Conservation (phyloP, 2,797 vertebrate genomes). For the Amblyopsis hoosieri region DNA sequence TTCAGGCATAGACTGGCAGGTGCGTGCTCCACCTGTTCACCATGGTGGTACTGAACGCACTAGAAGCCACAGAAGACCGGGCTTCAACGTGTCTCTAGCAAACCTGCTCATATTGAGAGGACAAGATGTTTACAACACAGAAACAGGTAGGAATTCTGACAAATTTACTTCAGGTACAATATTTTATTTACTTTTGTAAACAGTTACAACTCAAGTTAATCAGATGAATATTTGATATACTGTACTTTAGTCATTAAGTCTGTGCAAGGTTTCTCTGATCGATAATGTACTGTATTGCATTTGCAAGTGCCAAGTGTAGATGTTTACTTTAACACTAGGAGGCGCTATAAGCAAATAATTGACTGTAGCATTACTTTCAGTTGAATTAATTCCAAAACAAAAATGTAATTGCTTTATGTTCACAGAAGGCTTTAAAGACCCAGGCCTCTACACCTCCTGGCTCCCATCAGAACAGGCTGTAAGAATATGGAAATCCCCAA, state of each 20-base stretch:
- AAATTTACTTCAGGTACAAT: not conserved
- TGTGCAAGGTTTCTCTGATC: too few species aligned
- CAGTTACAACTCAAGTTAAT: too few species aligned
- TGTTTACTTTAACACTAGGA: not conserved
- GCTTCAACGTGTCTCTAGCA: slow-evolving; percentile 89
- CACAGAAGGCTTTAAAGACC: slow-evolving; percentile 85
- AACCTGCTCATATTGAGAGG: slow-evolving; percentile 92
- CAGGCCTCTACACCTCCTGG: slow-evolving; percentile 89
- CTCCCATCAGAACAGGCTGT: slow-evolving; percentile 78
- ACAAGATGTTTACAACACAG: slow-evolving; percentile 81
- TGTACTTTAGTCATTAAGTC: too few species aligned
- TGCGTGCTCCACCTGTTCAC: slow-evolving; percentile 66
- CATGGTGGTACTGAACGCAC: slow-evolving; percentile 47
- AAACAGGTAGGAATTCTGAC: slow-evolving; percentile 76
- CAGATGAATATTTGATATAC: too few species aligned
- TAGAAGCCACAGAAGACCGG: slow-evolving; percentile 45
- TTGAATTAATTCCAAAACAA: not conserved
- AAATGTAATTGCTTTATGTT: slow-evolving; percentile 5
- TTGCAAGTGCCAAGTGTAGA: too few species aligned
- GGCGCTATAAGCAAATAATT: not conserved
- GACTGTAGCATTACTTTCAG: not conserved
- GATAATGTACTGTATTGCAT: too few species aligned
- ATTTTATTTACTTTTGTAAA: not conserved
- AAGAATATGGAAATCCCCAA: slow-evolving; percentile 83
- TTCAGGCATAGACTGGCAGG: slow-evolving; percentile 91